These are phyloP conservation scores for Lytechinus pictus DNA, from an alignment of 35 echinoderm and acorn worm genomes.

Conservation along the genomic window DNA sequence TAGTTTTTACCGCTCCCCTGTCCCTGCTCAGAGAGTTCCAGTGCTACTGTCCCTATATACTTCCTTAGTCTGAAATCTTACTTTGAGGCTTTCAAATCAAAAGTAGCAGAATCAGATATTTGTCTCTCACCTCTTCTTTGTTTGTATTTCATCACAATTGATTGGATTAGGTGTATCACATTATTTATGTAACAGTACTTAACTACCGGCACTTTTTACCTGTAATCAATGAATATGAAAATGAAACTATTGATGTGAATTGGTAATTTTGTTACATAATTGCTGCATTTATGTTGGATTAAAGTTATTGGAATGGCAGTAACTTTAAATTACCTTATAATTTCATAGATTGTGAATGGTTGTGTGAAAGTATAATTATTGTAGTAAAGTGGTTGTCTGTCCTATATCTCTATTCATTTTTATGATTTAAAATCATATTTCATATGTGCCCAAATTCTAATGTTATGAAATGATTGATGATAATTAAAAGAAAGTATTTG, in stretches of 20 bases:
- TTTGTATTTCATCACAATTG: neutral
- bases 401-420: neutral
- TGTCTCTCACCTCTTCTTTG: neutral
- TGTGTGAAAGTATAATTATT: neutral
- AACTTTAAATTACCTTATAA: no score
- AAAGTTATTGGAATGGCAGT: no score
- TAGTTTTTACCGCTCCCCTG: no score
- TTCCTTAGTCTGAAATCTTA: neutral
- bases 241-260: no score
- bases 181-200: no score
- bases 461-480: neutral
- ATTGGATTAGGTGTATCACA: no score
- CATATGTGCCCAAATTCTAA: neutral
- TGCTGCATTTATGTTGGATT: no score
- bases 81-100: neutral
- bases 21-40: neutral
- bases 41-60: neutral
- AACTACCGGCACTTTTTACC: no score
- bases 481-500: neutral
- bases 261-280: no score
- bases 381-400: no score
- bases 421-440: neutral
- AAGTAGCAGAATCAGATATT: neutral
- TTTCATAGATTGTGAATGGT: neutral
- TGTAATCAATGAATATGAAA: no score